Conservation (phyloP, 1,140 invertebrate genomes). For the Drosophila punjabiensis region DNA sequence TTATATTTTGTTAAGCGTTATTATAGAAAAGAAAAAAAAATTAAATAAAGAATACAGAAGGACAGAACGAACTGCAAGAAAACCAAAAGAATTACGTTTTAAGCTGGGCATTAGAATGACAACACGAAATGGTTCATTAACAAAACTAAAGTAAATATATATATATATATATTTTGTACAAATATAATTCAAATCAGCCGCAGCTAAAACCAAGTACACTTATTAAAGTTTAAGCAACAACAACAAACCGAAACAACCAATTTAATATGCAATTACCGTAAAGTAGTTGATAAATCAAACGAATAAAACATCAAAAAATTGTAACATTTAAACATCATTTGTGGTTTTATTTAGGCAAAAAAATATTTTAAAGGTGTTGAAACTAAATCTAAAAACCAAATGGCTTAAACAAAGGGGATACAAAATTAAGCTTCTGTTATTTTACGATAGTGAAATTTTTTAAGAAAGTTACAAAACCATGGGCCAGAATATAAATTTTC, state of each 20-base stretch:
- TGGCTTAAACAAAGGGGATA: too few species aligned
- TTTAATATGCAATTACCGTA: constrained; percentile 82
- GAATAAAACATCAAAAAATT: constrained; percentile 71
- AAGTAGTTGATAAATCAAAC: constrained; percentile 84
- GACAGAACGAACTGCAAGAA: constrained; percentile 43
- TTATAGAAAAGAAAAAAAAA: constrained; percentile 66
- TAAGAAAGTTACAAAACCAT: too few species aligned
- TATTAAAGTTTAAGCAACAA: constrained; percentile 80
- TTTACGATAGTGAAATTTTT: too few species aligned
- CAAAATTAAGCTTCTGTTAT: too few species aligned
- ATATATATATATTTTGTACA: constrained; percentile 82
- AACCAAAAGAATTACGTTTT: constrained; percentile 69
- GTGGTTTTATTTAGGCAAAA: constrained; percentile 11
- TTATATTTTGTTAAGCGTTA: constrained; percentile 83
- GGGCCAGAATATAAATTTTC: too few species aligned
- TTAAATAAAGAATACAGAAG: constrained; percentile 39
- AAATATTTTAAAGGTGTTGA: background rate
- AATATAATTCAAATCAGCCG: constrained; percentile 76
- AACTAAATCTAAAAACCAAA: background rate
- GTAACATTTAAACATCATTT: constrained; percentile 58
- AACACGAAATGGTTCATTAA: constrained; percentile 68
- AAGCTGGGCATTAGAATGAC: constrained; percentile 54
- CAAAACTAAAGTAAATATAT: constrained; percentile 66
- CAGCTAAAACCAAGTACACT: constrained; percentile 82
- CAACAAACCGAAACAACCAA: constrained; percentile 72